A percentile compares a stretch with the other conserved stretches of the same genome.
phyloP scores from a whole-genome alignment of 2,113 vertebrate species.

The Saimiri boliviensis region DNA sequence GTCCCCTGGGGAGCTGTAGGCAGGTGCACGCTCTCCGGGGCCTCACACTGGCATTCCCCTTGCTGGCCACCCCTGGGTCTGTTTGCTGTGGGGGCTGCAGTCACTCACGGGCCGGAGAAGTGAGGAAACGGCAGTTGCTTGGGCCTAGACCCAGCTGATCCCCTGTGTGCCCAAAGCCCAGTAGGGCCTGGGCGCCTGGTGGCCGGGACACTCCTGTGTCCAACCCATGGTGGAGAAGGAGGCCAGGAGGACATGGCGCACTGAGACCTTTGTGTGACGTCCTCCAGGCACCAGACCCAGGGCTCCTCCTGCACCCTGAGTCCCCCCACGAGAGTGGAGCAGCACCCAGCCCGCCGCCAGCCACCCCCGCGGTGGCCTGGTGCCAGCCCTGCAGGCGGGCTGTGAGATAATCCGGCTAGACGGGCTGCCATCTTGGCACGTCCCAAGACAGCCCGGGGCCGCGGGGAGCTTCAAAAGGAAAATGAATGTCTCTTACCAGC shows the following conservation, averaged over 20 bases:
- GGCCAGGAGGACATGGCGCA: neutral
- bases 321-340: neutral
- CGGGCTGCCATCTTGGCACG: conserved; percentile 86
- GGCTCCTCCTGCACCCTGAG: neutral
- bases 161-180: neutral
- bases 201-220: neutral
- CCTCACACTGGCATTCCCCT: neutral
- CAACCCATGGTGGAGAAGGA: neutral
- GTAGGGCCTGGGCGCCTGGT: fast-evolving
- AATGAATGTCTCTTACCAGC: conserved; percentile 89
- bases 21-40: fast-evolving
- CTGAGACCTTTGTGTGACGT: neutral
- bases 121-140: neutral
- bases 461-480: conserved; percentile 88
- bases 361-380: neutral
- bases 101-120: neutral
- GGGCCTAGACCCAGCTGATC: no score
- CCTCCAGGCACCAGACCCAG: neutral
- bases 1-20: neutral
- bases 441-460: conserved; percentile 83
- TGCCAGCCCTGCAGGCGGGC: conserved; percentile 77
- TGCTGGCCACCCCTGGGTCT: neutral
- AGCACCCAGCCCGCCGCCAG: neutral
- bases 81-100: neutral
- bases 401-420: conserved; percentile 86